Evolutionary conservation across 2,113 vertebrate species (phyloP).

Genomic region (Tetrao urogallus): DNA sequence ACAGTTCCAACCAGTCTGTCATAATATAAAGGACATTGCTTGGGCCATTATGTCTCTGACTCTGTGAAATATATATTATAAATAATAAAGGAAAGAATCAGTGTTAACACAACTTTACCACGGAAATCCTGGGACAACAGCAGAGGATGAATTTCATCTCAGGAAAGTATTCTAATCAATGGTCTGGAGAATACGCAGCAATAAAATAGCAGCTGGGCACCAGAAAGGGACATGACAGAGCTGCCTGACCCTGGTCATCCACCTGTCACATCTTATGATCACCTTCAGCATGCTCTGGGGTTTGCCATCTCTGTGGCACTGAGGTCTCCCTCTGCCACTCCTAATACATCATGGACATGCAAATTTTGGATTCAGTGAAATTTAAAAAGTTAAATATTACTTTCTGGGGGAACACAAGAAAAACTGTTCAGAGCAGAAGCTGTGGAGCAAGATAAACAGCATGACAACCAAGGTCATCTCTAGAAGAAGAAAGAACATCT

Average conservation of each 20-base stretch:
- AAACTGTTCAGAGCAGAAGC: too few species aligned
- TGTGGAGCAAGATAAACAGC: too few species aligned
- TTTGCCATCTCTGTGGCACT: background rate
- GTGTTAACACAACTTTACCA: background rate
- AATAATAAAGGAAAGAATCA: background rate
- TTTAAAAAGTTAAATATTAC: background rate
- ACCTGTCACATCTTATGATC: background rate
- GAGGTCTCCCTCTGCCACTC: accelerated
- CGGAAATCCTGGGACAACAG: background rate
- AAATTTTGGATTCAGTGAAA: background rate
- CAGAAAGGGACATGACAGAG: background rate
- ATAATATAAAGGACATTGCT: background rate
- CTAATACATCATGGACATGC: background rate
- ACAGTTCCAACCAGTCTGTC: background rate
- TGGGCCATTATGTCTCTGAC: background rate
- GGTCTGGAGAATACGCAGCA: background rate
- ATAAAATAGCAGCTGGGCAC: background rate
- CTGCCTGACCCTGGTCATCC: accelerated
- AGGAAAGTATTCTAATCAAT: background rate
- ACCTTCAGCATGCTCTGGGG: background rate
- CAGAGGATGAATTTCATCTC: background rate
- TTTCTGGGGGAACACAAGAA: too few species aligned
- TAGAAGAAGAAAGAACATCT: too few species aligned
- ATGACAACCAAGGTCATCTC: too few species aligned
- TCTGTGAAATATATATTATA: background rate